Conservation (phyloP, 2,113 vertebrate species). For the Engystomops pustulosus region DNA sequence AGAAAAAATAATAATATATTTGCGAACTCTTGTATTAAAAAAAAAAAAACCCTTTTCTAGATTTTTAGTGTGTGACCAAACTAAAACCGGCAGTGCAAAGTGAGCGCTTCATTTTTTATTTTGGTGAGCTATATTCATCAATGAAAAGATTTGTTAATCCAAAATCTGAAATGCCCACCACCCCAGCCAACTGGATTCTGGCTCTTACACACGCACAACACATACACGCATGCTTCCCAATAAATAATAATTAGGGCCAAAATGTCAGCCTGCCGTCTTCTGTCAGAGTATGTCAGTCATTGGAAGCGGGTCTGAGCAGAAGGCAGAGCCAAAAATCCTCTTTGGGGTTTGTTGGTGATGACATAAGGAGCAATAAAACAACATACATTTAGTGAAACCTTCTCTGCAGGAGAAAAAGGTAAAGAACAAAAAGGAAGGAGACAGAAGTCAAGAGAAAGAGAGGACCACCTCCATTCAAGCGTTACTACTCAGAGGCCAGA, state of each 20-base stretch:
- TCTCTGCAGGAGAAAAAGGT: conserved; percentile 16
- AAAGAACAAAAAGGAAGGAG: conserved; percentile 50
- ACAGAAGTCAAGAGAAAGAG: conserved; percentile 58
- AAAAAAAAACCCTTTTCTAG: background rate
- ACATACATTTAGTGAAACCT: conserved; percentile 41
- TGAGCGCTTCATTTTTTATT: background rate
- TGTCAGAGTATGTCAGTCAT: conserved; percentile 56
- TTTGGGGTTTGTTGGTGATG: conserved; percentile 36
- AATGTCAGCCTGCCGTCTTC: conserved; percentile 26
- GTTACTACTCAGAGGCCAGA: conserved; percentile 15
- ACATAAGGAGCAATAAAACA: conserved; percentile 36
- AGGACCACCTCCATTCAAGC: conserved; percentile 40
- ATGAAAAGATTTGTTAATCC: conserved; percentile 58
- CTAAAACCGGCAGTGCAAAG: conserved; percentile 11
- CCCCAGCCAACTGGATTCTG: conserved; percentile 34
- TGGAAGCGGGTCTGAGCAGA: conserved; percentile 53
- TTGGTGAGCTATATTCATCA: background rate
- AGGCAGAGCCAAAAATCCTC: conserved; percentile 43
- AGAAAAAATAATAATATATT: too few species aligned
- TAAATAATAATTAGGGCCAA: conserved; percentile 55
- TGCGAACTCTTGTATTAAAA: too few species aligned
- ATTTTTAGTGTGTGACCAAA: conserved; percentile 6
- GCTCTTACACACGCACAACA: conserved; percentile 54
- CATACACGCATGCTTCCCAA: conserved; percentile 60
- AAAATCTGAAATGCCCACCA: conserved; percentile 42